Evolutionary conservation across 2,888 invertebrate species (phyloP).

Genomic region (Lasioglossum lativentre): DNA sequence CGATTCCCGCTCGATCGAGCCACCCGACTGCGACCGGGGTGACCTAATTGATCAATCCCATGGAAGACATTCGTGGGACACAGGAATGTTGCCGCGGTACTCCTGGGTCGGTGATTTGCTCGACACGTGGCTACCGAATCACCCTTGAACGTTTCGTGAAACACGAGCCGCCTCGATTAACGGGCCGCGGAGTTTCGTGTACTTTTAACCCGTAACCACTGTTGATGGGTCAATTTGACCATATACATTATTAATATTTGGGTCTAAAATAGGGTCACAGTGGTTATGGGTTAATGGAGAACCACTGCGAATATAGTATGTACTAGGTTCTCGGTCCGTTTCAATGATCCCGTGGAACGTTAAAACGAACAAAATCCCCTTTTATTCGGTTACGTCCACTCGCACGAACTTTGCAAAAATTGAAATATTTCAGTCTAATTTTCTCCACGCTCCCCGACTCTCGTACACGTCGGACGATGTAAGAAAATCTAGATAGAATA

Average conservation of each 20-base stretch:
- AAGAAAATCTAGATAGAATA: not conserved
- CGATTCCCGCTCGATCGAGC: not conserved
- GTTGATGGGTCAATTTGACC: no score
- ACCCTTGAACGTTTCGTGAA: not conserved
- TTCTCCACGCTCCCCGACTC: not conserved
- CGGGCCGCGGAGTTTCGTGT: no score
- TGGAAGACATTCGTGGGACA: not conserved
- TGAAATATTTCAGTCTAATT: not conserved
- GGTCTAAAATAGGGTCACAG: no score
- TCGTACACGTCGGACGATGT: not conserved
- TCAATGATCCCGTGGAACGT: not conserved
- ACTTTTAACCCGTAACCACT: no score
- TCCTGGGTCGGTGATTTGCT: not conserved
- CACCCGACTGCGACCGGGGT: not conserved
- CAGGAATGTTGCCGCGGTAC: not conserved
- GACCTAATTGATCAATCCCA: conserved; percentile 1
- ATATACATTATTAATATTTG: no score
- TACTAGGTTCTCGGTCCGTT: not conserved
- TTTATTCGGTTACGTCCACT: not conserved
- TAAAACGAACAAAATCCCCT: not conserved
- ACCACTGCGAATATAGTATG: not conserved
- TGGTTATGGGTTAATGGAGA: no score
- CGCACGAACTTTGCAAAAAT: not conserved
- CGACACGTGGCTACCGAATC: not conserved
- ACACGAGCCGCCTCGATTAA: not conserved